Conservation (phyloP, 1,140 invertebrate species). For the Cyphomyrmex costatus region DNA sequence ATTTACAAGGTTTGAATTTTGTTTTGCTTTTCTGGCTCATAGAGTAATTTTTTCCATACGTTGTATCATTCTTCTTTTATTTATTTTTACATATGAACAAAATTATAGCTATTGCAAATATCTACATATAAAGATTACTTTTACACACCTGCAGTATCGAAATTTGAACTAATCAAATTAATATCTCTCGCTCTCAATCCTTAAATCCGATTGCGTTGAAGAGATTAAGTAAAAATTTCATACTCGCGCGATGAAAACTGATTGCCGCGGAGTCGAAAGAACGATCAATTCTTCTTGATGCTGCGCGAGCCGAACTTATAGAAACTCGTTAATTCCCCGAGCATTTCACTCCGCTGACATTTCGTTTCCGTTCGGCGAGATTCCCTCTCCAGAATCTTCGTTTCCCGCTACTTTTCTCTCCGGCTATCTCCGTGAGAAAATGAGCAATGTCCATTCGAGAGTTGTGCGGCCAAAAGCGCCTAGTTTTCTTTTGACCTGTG, state of each 20-base stretch:
- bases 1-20: not conserved
- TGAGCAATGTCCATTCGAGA: conserved; percentile 64
- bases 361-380: conserved; percentile 46
- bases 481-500: conserved; percentile 60
- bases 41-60: not conserved
- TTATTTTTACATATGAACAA: not conserved
- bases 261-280: conserved; percentile 7
- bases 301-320: conserved; percentile 1
- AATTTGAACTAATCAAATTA: not conserved
- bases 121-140: not conserved
- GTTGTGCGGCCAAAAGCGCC: conserved; percentile 22
- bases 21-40: not conserved
- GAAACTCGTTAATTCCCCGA: conserved; percentile 57
- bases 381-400: not conserved
- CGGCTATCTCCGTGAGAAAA: conserved; percentile 72
- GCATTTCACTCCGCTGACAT: conserved; percentile 43
- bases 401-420: conserved; percentile 35
- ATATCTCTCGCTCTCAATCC: not conserved
- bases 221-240: not conserved
- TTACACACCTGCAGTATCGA: not conserved
- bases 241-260: not conserved
- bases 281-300: conserved; percentile 46
- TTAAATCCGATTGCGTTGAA: not conserved
- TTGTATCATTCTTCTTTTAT: not conserved
- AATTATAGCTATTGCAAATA: not conserved